Percentiles rank a stretch among this genome's conserved stretches.
Evolutionary conservation across 2,797 vertebrate genomes (phyloP).

Genomic region (Crenichthys baileyi): DNA sequence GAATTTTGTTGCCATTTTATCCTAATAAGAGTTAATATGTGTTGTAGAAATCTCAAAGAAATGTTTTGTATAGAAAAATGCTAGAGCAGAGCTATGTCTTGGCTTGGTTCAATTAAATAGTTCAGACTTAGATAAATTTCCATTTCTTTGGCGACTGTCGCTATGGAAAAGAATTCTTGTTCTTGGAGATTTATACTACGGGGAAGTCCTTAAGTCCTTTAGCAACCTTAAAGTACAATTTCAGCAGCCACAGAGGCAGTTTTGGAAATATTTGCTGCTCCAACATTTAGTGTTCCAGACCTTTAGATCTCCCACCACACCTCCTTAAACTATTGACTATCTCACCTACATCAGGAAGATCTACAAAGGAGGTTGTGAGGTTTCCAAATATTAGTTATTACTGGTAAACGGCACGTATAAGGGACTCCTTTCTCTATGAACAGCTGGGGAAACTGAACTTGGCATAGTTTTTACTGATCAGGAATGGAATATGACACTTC

Average conservation of each 20-base stretch:
- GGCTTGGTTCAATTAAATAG: too few relatives aligned
- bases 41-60: too few relatives aligned
- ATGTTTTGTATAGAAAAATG: too few relatives aligned
- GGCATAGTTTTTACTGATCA: not conserved
- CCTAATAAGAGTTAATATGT: too few relatives aligned
- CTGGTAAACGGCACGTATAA: not conserved
- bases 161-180: too few relatives aligned
- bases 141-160: too few relatives aligned
- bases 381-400: conserved; percentile 5
- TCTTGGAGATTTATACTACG: too few relatives aligned
- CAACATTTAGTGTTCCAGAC: not conserved
- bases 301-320: not conserved
- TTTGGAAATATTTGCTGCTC: not conserved
- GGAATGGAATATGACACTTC: not conserved
- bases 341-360: not conserved
- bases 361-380: not conserved
- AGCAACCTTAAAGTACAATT: not conserved
- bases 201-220: too few relatives aligned
- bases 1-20: too few relatives aligned
- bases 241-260: not conserved
- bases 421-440: not conserved
- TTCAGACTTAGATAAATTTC: too few relatives aligned
- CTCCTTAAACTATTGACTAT: not conserved
- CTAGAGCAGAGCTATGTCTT: too few relatives aligned
- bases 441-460: not conserved